Evolutionary conservation across 1,140 invertebrate genomes (phyloP).

Genomic region (Psilanteris sp.): DNA sequence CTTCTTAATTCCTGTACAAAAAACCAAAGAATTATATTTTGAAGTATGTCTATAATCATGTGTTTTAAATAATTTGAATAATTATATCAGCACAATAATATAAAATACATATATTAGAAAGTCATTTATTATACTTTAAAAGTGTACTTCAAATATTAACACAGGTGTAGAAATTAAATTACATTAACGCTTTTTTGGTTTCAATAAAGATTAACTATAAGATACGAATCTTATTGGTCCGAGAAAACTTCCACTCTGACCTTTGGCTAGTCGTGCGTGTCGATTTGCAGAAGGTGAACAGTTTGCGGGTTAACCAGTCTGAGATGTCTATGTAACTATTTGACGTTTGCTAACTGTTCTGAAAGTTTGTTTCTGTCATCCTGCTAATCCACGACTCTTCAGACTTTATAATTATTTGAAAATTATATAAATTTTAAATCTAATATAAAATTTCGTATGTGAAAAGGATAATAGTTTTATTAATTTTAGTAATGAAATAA

Average conservation of each 20-base stretch:
- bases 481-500: too few relatives aligned
- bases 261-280: slow-evolving; percentile 60
- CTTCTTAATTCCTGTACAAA: too few relatives aligned
- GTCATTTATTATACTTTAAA: too few relatives aligned
- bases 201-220: slow-evolving; percentile 22
- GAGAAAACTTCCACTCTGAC: slow-evolving; percentile 55
- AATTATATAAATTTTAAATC: too few relatives aligned
- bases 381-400: neutral
- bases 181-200: slow-evolving; percentile 54
- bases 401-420: slow-evolving; percentile 18
- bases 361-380: slow-evolving; percentile 31
- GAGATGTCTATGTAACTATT: slow-evolving; percentile 20
- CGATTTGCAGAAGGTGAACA: slow-evolving; percentile 37
- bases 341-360: slow-evolving; percentile 33
- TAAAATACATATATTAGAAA: too few relatives aligned
- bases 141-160: too few relatives aligned
- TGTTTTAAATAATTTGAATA: too few relatives aligned
- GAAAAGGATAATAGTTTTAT: too few relatives aligned
- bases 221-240: slow-evolving; percentile 40
- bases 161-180: slow-evolving; percentile 19
- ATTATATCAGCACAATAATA: too few relatives aligned
- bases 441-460: too few relatives aligned
- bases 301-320: slow-evolving; percentile 27
- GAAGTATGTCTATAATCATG: too few relatives aligned
- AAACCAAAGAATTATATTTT: too few relatives aligned